Conservation (phyloP, 2,888 invertebrate genomes). For the Slavum lentiscoides region DNA sequence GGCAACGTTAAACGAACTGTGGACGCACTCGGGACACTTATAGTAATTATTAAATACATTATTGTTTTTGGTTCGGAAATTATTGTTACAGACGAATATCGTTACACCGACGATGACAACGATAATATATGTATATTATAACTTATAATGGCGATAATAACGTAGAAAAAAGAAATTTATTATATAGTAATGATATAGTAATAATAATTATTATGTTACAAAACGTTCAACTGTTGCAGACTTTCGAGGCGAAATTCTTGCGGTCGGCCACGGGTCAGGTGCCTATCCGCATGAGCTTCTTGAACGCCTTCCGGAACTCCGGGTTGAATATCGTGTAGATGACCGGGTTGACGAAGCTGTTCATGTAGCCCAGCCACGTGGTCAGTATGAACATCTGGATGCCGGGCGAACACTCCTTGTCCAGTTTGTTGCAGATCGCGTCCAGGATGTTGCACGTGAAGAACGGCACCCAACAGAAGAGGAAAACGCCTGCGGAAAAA, state of each 20-base stretch:
- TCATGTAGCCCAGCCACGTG: slow-evolving; percentile 98
- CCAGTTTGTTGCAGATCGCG: slow-evolving; percentile 89
- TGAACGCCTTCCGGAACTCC: slow-evolving; percentile 97
- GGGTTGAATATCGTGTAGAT: slow-evolving; percentile 96
- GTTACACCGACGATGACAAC: no score
- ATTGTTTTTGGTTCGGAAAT: no score
- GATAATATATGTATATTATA: no score
- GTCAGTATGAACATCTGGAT: slow-evolving; percentile 90
- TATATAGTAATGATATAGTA: no score
- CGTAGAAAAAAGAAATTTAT: no score
- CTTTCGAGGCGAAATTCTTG: slow-evolving; percentile 19
- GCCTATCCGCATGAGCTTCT: slow-evolving; percentile 81
- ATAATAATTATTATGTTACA: no score
- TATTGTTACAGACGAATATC: no score
- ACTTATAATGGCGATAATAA: no score
- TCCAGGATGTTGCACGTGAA: slow-evolving; percentile 97
- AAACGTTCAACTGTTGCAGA: neutral
- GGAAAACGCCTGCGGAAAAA: slow-evolving; percentile 81
- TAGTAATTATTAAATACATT: no score
- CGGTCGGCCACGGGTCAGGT: slow-evolving; percentile 55
- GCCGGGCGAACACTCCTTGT: slow-evolving; percentile 77
- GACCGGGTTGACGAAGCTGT: slow-evolving; percentile 89
- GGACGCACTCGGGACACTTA: no score
- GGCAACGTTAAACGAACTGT: no score
- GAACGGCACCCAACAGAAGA: slow-evolving; percentile 98